Evolutionary conservation across 2,888 invertebrate genomes (phyloP).

Genomic region (Brenthis daphne): DNA sequence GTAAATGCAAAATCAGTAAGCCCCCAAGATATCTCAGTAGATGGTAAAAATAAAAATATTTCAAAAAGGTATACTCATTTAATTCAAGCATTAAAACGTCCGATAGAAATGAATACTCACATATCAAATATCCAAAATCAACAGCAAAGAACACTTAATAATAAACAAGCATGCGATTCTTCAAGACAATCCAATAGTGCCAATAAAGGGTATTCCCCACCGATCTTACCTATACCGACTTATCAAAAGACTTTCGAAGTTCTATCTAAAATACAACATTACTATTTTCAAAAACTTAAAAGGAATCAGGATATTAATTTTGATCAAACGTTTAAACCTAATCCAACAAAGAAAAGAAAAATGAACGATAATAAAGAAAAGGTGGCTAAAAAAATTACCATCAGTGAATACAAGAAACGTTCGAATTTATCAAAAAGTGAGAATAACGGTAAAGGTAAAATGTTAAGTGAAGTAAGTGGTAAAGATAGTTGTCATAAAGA

Average conservation of each 20-base stretch:
- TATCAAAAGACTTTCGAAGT: slow-evolving; percentile 48
- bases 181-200: slow-evolving; percentile 22
- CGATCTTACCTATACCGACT: slow-evolving; percentile 63
- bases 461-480: too few relatives aligned
- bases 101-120: neutral
- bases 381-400: too few relatives aligned
- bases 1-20: neutral
- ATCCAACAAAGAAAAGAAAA: too few relatives aligned
- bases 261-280: slow-evolving; percentile 34
- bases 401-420: too few relatives aligned
- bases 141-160: neutral
- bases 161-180: neutral
- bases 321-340: too few relatives aligned
- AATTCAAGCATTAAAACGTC: neutral
- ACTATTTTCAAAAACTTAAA: neutral
- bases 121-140: neutral
- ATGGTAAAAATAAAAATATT: neutral
- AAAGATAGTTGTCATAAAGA: too few relatives aligned
- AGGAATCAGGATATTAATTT: neutral
- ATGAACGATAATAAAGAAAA: too few relatives aligned
- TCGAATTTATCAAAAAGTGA: too few relatives aligned
- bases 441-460: too few relatives aligned
- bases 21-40: neutral
- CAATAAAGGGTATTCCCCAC: slow-evolving; percentile 53
- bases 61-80: slow-evolving; percentile 1